Base-by-base conservation (phyloP, 2,113 vertebrate species). In the Sialia sialis region DNA sequence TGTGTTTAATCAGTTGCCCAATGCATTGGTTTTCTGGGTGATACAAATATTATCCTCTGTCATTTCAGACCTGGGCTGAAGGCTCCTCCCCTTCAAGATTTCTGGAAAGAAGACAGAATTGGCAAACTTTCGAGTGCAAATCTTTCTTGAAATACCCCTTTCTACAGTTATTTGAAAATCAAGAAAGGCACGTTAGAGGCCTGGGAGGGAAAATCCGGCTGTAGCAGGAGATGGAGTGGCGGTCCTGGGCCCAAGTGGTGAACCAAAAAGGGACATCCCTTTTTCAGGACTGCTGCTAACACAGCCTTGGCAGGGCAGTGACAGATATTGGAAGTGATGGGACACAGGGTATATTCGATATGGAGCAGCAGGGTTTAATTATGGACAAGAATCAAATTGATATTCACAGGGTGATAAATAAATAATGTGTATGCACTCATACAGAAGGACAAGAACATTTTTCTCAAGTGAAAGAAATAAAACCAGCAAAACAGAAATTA, bases 401-500 rank as follows among this genome's bases (percentile, higher is more conserved):
- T 95, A 94, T 95, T 97, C 84, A 94, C 93, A 87, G 87, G 54
- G 30, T 60, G 66, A 92, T 97, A 94, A 96, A 96, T 97, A 96
- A 96, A 92, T 95, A 93, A 95, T 96, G 94, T n/a, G 34, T 78
- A 89, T 93, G 93, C 87, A 89, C 77, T 95, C 38, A 36, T 54
- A 87, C 21, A 88, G 69, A 89, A 95, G 81, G 81, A 87, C 84
- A 56, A 81, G 94, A 89, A 94, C 87, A 85, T 92, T 95, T 82
- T 92, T 95, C 87, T 95, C 41, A 94, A 92, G 77, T 3, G n/a
- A 87, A 82, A 95, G 95, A 93, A 96, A 92, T 94, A 91, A 97
- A 94, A 94, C 81, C 91, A 89, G 66, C 78, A 95, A 96, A 94
- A 94, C 70, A 97, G 94, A 85, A 96, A 96, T 94, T 92, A 93